Base-by-base conservation (phyloP, 2,113 vertebrate species). In the Eurystomus gularis region DNA sequence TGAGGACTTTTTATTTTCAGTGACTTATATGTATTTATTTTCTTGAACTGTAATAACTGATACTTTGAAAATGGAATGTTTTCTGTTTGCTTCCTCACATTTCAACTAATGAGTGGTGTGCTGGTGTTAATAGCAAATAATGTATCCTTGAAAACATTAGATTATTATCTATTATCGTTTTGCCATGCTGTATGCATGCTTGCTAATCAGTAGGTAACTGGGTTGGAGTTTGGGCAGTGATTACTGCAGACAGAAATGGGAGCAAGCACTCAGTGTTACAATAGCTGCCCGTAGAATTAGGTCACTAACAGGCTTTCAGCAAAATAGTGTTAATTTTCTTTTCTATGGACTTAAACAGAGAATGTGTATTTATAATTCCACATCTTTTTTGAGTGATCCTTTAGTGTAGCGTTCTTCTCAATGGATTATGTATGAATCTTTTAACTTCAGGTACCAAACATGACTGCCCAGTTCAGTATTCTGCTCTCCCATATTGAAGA, bases 261-360 rank as follows among this genome's bases (percentile, higher is more conserved):
- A 97, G 64, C 76, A 66, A 88, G 55, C 51, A 37, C 61, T 82
- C 75, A 29, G 42, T 6, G 1, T 81, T 88, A 75, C 68, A 90
- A 66, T 81, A 82, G 80, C 64, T 83, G 76, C 46, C 19, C 0
- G 1, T 46, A 86, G 77, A 94, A 88, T 86, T 93, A 88, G 88
- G 68, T 93, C 82, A 90, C 46, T 77, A 55, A 42, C n/a, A n/a
- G 23, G 4, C 55, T 90, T 81, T 77, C 37, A 51, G 72, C 9
- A 92, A 72, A 93, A 69, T 72, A 91, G 16, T 25, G 23, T 95
- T 89, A 31, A 35, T 89, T 91, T 93, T 86, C 42, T 26, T 82
- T 55, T 64, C 44, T 21, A 7, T 48, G 52, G 31, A n/a, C 33
- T 49, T 23, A 39, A 68, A 82, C 6, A 28, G 6, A 39, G 71